Base-by-base conservation (phyloP, 2,888 invertebrate species). In the Eudemis profundana region DNA sequence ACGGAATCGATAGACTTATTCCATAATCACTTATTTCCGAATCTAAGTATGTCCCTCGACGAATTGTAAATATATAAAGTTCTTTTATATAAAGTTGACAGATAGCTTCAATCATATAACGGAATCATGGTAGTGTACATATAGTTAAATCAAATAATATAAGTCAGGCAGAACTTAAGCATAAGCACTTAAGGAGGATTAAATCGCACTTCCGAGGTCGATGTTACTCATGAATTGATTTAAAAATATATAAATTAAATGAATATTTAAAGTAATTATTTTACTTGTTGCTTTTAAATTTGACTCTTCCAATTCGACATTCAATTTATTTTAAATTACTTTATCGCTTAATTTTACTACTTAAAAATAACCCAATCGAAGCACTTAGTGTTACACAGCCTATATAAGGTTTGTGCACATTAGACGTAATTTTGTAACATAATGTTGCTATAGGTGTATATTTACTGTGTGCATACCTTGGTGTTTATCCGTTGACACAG, bases 21-120 rank as follows among this genome's bases (percentile, higher is more conserved):
- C 79, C 73, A 81, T 83, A 78, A 83, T 83, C 77, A 83, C 81
- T 80, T 79, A 84, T 85, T 86, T 78, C 78, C 74, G 80, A 76
- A 82, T 82, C 82, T 74, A 75, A 73, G 79, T 76, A n/a, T n/a
- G 75, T 78, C 78, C 80, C 77, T 79, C 79, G 77, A 65, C 71
- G 74, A 78, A 77, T 75, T 90, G 85, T 85, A 86, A 82, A 86
- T 85, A 86, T 79, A 33, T 65, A 38, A 46, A 44, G 23, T 83
- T 82, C 82, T 38, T 83, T 74, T 71, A 61, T 68, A 67, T 64
- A 66, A 63, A 78, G 74, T n/a, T 71, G 69, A 72, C 73, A 72
- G 72, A 70, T 70, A 65, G 81, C 79, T 84, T 81, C 69, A 81
- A 81, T 79, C 79, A 77, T 80, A 81, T 73, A 74, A 70, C 75